phyloP scores from a whole-genome alignment of 2,797 vertebrate genomes.

The Syngnathus rostellatus region DNA sequence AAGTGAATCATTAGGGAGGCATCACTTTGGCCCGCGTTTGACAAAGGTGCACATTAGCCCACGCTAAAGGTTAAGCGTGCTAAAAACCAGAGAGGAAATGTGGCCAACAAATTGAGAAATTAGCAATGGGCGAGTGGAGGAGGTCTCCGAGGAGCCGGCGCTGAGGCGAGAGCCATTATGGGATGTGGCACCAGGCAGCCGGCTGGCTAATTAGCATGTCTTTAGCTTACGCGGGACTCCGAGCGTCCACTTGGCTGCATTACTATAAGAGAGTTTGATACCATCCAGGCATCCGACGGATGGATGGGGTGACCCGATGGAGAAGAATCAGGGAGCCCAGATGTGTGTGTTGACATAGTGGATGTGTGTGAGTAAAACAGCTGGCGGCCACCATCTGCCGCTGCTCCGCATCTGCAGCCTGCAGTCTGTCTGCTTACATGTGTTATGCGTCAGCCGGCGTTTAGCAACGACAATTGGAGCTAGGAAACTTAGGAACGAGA shows the following conservation, averaged over 20 bases:
- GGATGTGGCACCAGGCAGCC: conserved; percentile 68
- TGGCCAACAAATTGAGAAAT: conserved; percentile 73
- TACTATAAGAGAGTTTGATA: conserved; percentile 12
- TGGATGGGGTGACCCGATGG: conserved; percentile 51
- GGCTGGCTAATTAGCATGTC: conserved; percentile 71
- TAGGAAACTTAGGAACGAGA: no score
- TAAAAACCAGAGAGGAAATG: conserved; percentile 55
- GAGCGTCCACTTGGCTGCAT: conserved; percentile 48
- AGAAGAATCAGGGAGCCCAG: conserved; percentile 47
- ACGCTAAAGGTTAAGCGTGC: conserved; percentile 62
- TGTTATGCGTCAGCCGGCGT: no score
- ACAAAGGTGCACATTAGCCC: conserved; percentile 55
- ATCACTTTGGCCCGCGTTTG: conserved; percentile 63
- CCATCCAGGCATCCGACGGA: conserved; percentile 39
- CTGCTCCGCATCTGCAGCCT: conserved; percentile 42
- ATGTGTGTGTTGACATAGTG: conserved; percentile 38
- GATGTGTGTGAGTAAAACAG: conserved; percentile 58
- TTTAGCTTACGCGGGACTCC: conserved; percentile 66
- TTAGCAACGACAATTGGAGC: conserved; percentile 4
- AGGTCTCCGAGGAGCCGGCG: conserved; percentile 63
- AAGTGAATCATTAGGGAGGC: conserved; percentile 59
- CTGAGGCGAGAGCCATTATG: conserved; percentile 68
- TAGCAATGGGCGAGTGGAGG: conserved; percentile 53
- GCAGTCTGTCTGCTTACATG: conserved; percentile 23
- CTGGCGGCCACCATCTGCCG: conserved; percentile 73